These are phyloP conservation scores for Ceratothoa steindachneri DNA, from an alignment of 2,888 invertebrate genomes.

Conservation along the genomic window DNA sequence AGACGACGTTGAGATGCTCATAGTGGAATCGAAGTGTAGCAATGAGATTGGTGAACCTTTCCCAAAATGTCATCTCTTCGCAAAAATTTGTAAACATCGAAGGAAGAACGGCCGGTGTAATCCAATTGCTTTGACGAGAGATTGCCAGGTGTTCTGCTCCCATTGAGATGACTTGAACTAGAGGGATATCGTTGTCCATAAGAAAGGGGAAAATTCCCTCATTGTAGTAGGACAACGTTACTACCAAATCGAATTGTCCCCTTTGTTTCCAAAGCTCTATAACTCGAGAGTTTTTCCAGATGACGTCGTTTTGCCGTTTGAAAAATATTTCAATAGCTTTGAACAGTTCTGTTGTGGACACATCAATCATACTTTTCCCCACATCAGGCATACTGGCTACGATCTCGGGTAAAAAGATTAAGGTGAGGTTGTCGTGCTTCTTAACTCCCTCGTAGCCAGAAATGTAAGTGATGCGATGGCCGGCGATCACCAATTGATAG, in stretches of 20 bases:
- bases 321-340: neutral
- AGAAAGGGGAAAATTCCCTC: neutral
- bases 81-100: neutral
- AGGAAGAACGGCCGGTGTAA: neutral
- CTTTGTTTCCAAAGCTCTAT: constrained; percentile 13
- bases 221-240: neutral
- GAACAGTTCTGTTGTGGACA: neutral
- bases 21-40: constrained; percentile 36
- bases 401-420: neutral
- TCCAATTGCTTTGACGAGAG: neutral
- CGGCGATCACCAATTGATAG: neutral
- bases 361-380: neutral
- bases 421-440: neutral
- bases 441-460: neutral
- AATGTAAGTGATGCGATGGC: neutral
- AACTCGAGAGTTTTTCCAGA: constrained; percentile 23
- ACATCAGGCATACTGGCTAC: neutral
- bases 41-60: constrained; percentile 15
- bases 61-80: constrained; percentile 23
- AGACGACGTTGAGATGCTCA: too few relatives aligned
- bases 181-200: neutral
- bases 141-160: constrained; percentile 1
- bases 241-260: neutral
- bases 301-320: neutral
- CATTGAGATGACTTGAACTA: neutral